These are phyloP conservation scores for Empis livida DNA, from an alignment of 2,888 invertebrate species.

Conservation along the genomic window DNA sequence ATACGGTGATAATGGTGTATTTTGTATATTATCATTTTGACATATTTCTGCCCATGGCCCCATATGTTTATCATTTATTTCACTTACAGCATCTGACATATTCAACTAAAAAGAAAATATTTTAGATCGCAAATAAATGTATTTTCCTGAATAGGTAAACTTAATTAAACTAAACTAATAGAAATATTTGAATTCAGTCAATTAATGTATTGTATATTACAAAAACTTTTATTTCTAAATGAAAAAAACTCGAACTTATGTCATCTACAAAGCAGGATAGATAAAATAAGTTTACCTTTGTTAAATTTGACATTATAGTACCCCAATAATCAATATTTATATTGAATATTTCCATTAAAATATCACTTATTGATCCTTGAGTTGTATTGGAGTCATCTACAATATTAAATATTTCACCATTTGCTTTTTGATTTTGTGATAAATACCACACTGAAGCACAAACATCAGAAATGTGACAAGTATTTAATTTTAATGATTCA, in stretches of 20 bases:
- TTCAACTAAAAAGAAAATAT: conserved; percentile 45
- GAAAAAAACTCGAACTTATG: too few species aligned
- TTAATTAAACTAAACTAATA: too few species aligned
- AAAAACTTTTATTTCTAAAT: too few species aligned
- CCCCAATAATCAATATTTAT: conserved; percentile 84
- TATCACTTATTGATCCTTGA: conserved; percentile 69
- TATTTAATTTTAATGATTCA: conserved; percentile 69
- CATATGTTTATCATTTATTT: conserved; percentile 88
- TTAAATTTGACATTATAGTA: conserved; percentile 63
- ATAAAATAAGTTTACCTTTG: conserved; percentile 47
- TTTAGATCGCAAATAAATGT: too few species aligned
- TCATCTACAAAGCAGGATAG: too few species aligned
- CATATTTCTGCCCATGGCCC: conserved; percentile 85
- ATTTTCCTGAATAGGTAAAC: too few species aligned
- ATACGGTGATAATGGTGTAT: conserved; percentile 81
- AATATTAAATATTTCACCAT: conserved; percentile 60
- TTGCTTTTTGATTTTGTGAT: conserved; percentile 39
- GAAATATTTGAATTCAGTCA: too few species aligned
- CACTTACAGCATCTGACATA: conserved; percentile 67
- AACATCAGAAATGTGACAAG: conserved; percentile 76
- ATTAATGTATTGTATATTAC: too few species aligned
- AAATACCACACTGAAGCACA: conserved; percentile 70
- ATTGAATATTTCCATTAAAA: conserved; percentile 69
- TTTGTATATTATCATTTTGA: conserved; percentile 54
- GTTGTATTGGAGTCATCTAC: conserved; percentile 74